Evolutionary conservation across 1,140 invertebrate genomes (phyloP).

Genomic region (Drosophila watanabei): DNA sequence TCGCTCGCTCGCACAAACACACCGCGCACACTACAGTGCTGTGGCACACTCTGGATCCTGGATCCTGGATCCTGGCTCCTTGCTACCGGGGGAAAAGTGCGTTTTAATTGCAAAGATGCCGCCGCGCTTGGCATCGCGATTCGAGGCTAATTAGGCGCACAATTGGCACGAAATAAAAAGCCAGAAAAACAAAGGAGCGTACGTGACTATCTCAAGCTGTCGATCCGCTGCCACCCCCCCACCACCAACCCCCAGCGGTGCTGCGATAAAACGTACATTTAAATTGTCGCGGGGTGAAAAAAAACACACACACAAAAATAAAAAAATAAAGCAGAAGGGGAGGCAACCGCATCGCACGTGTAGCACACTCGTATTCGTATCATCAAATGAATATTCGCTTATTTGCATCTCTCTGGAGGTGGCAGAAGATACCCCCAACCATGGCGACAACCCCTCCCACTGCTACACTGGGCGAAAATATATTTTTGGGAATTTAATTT

Average conservation of each 20-base stretch:
- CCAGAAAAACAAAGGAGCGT: slow-evolving; percentile 71
- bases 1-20: slow-evolving; percentile 7
- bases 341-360: slow-evolving; percentile 66
- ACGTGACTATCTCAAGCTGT: slow-evolving; percentile 83
- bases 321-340: neutral
- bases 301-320: neutral
- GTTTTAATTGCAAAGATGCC: slow-evolving; percentile 83
- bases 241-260: neutral
- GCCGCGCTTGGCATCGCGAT: slow-evolving; percentile 59
- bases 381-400: slow-evolving; percentile 84
- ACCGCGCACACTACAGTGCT: neutral
- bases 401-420: slow-evolving; percentile 70
- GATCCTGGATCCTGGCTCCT: neutral
- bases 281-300: slow-evolving; percentile 63
- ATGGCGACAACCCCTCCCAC: slow-evolving; percentile 10
- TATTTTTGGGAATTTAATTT: neutral
- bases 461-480: neutral
- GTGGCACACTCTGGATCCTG: neutral
- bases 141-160: slow-evolving; percentile 82
- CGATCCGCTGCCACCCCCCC: slow-evolving; percentile 39
- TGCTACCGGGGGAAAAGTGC: slow-evolving; percentile 61
- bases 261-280: slow-evolving; percentile 74
- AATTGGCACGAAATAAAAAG: slow-evolving; percentile 82
- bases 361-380: slow-evolving; percentile 60
- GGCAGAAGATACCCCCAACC: slow-evolving; percentile 32